Base-by-base conservation (phyloP, 2,113 vertebrate genomes). In the Harpagus bidentatus region DNA sequence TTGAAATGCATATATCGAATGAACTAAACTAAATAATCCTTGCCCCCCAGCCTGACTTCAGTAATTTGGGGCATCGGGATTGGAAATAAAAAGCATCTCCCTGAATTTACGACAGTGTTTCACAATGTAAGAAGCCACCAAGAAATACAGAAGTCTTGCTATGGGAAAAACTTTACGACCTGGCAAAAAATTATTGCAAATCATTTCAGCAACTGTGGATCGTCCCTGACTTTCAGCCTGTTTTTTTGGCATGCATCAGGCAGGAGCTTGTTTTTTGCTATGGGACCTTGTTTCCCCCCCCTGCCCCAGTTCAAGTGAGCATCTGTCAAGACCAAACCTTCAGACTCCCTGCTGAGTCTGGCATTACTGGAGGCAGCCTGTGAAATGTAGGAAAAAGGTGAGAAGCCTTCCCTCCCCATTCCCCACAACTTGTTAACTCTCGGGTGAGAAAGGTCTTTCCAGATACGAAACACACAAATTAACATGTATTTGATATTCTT, bases 11-110 rank as follows among this genome's bases (percentile, higher is more conserved):
- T 55, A 3, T 9, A 25, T 55, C 31, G 16, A 29, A 29, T 26
- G 10, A 84, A 22, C 12, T 53, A 31, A 59, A 52, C 9, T 15
- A n/a, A 36, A 9, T 67, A 65, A 56, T 63, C 47, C 36, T 31
- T n/a, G 22, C 12, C 4, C 7, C 20, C 6, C 8, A 3, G 5
- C 3, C 48, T 0, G 0, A 17, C 16, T 38, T 82, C 29, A 40
- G 10, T 53, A 18, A 43, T 32, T 55, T 0, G 0, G 14, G 42
- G 4, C 26, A 5, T 0, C 53, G 70, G 34, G 13, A 36, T 61
- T 90, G 76, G 58, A 80, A 81, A 36, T 55, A 36, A 81, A 77
- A 93, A 65, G 16, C 18, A 20, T 56, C 29, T 67, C 25, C 25
- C 48, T 77, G 58, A 85, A 18, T 82, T 66, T 85, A 34, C 8